These are phyloP conservation scores for Andrena marginata DNA, from an alignment of 2,888 invertebrate genomes.

Conservation along the genomic window DNA sequence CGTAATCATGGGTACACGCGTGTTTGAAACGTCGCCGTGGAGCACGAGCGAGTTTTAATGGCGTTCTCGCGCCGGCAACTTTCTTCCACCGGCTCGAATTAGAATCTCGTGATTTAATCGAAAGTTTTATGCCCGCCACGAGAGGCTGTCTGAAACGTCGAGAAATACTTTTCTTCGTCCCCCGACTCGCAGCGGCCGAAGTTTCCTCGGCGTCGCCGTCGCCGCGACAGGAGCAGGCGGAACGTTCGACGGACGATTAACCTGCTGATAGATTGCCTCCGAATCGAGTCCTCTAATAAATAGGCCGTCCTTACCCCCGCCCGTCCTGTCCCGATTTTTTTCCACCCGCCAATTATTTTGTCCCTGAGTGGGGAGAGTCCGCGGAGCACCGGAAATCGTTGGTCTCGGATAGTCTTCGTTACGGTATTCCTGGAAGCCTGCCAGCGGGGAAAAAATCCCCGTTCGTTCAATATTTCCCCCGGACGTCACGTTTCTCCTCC, in stretches of 20 bases:
- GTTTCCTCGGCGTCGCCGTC: conserved; percentile 17
- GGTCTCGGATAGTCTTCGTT: conserved; percentile 51
- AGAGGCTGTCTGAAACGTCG: conserved; percentile 18
- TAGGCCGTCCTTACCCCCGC: conserved; percentile 53
- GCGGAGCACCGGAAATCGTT: conserved; percentile 58
- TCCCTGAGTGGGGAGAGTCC: conserved; percentile 33
- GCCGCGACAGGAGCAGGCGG: conserved; percentile 36
- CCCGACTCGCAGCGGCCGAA: not conserved
- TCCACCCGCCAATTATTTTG: conserved; percentile 66
- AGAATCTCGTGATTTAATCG: conserved; percentile 51
- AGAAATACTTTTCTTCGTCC: conserved; percentile 23
- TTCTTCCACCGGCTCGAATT: conserved; percentile 43
- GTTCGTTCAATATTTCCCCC: conserved; percentile 6
- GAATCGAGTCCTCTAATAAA: conserved; percentile 63
- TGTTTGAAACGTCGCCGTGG: conserved; percentile 35
- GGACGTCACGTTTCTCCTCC: not conserved
- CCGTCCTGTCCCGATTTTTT: conserved; percentile 42
- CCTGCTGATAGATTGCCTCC: conserved; percentile 66
- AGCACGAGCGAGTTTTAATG: conserved; percentile 57
- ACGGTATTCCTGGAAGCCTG: conserved; percentile 51
- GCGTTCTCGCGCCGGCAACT: conserved; percentile 36
- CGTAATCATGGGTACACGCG: conserved; percentile 53
- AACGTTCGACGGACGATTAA: conserved; percentile 67
- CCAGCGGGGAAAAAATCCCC: conserved; percentile 43
- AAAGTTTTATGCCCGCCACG: conserved; percentile 37